Percentiles rank a stretch among this genome's conserved stretches.
Evolutionary conservation across 1,140 invertebrate genomes (phyloP).

Genomic region (Cheumatopsyche charites): DNA sequence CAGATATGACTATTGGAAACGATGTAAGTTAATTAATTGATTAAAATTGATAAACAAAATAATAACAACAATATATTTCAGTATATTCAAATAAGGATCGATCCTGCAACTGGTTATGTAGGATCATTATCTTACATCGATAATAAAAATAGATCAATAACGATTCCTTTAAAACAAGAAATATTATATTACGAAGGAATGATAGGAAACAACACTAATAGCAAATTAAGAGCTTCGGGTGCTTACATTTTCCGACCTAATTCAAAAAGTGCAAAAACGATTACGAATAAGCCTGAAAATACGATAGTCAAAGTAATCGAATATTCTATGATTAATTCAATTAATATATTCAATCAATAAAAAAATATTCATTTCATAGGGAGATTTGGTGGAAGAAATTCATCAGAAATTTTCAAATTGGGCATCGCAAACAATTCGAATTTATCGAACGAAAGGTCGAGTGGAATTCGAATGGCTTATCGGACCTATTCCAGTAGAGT

Average conservation of each 20-base stretch:
- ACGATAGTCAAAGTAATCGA: constrained; percentile 1
- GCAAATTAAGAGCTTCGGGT: constrained; percentile 70
- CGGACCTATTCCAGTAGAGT: constrained; percentile 89
- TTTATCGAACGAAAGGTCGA: constrained; percentile 70
- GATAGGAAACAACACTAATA: constrained; percentile 64
- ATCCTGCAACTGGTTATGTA: constrained; percentile 38
- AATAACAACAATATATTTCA: not conserved
- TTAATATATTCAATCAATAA: not conserved
- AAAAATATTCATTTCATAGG: constrained; percentile 52
- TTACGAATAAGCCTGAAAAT: constrained; percentile 49
- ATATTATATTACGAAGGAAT: constrained; percentile 78
- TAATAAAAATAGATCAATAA: constrained; percentile 52
- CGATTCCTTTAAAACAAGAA: constrained; percentile 67
- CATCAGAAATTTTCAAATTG: constrained; percentile 74
- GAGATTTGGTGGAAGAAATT: constrained; percentile 80
- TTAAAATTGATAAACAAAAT: no score
- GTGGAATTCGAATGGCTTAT: constrained; percentile 93
- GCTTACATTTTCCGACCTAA: constrained; percentile 88
- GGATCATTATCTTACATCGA: constrained; percentile 54
- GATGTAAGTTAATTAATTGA: constrained; percentile 3
- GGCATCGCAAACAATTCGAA: constrained; percentile 79
- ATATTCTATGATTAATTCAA: not conserved
- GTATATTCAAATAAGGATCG: not conserved
- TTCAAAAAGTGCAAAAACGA: constrained; percentile 47
- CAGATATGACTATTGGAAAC: constrained; percentile 3